Evolutionary conservation across 2,113 vertebrate species (phyloP), one percentile per base, ranked within the genome.

Genomic region (Pyrgilauda ruficollis): DNA sequence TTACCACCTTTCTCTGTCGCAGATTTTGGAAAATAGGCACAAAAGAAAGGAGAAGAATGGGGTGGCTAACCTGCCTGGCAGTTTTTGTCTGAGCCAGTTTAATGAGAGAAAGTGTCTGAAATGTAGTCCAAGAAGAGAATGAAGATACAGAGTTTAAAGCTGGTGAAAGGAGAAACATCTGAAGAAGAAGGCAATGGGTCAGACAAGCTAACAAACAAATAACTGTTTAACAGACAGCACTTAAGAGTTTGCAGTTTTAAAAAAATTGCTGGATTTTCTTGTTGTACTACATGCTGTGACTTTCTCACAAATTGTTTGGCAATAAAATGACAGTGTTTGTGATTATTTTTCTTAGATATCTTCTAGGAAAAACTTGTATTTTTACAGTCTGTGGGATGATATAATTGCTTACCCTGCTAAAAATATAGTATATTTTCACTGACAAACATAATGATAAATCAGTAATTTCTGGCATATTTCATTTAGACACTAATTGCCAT

Each of bases 401-500:
- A 72, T 8, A n/a, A 93, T 62, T 75, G 43, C 53, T 79, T 83
- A 73, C 33, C 31, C 59, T 87, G 27, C 55, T 80, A n/a, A n/a
- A n/a, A n/a, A n/a, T n/a, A 46, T 33, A 61, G 30, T 89, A 31
- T 90, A 80, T 94, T 96, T 95, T 93, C 77, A 75, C 89, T 91
- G 85, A 94, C 17, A 95, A 95, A 91, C 43, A 74, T 80, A 83
- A 81, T 69, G 87, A 97, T 94, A 95, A 96, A 96, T 94, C 76
- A 85, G 55, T 94, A 93, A 91, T 84, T 96, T 26, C 5, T 93
- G 70, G 49, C 91, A 94, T 94, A 94, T 95, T 97, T 97, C 30
- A 93, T 80, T 87, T 90, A 96, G 90, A 94, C 12, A 7, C 67
- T 97, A 97, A 97, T 97, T 98, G 90, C 83, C 12, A 37, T 97